Conservation (phyloP, 2,888 invertebrate genomes). For the Scaptomyza reducta region DNA sequence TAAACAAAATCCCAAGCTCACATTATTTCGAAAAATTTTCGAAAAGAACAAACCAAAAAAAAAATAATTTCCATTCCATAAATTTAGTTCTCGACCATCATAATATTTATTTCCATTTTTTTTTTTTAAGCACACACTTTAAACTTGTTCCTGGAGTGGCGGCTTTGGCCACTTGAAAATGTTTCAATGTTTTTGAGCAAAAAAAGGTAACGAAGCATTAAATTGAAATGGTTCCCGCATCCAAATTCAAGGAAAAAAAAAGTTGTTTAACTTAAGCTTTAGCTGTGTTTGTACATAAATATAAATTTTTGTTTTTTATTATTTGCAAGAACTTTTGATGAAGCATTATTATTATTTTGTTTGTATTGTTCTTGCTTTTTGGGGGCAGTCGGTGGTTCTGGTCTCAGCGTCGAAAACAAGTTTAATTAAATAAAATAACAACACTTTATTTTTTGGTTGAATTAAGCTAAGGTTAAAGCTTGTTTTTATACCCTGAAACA, state of each 20-base stretch:
- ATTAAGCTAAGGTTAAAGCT: constrained; percentile 31
- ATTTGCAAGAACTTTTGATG: constrained; percentile 50
- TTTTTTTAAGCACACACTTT: constrained; percentile 46
- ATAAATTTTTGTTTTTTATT: constrained; percentile 21
- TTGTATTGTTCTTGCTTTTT: constrained; percentile 39
- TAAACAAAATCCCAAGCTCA: constrained; percentile 5
- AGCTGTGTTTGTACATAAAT: constrained; percentile 8
- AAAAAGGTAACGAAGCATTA: constrained; percentile 76
- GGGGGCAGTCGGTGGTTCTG: constrained; percentile 20
- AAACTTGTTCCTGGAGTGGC: constrained; percentile 59
- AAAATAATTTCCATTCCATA: constrained; percentile 44
- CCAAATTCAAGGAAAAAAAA: constrained; percentile 12
- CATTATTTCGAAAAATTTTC: constrained; percentile 42
- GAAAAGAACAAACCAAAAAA: neutral
- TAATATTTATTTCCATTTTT: constrained; percentile 14
- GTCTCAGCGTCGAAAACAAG: constrained; percentile 27
- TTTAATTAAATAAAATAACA: constrained; percentile 14
- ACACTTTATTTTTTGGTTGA: constrained; percentile 1
- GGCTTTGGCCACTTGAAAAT: constrained; percentile 58
- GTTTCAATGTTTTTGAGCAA: constrained; percentile 58
- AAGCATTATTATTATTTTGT: constrained; percentile 57
- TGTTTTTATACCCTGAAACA: no score
- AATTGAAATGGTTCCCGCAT: constrained; percentile 50
- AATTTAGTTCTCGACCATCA: constrained; percentile 65
- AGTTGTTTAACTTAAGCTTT: constrained; percentile 31